Evolutionary conservation across 2,797 vertebrate genomes (phyloP).

Genomic region (Tapirus indicus): DNA sequence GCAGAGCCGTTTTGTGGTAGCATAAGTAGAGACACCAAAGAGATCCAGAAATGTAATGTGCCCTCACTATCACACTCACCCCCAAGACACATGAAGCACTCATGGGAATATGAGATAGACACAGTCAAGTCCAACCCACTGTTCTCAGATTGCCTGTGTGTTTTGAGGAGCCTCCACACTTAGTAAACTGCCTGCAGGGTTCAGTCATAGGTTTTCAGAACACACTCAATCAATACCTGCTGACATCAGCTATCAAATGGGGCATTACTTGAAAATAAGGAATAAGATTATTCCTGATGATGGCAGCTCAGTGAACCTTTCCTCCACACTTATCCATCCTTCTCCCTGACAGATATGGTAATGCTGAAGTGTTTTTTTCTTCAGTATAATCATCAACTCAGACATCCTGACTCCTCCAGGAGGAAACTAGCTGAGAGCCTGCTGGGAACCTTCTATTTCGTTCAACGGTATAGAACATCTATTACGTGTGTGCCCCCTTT

Average conservation of each 20-base stretch:
- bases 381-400: constrained; percentile 42
- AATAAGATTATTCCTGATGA: constrained; percentile 69
- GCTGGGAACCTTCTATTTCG: constrained; percentile 27
- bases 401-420: constrained; percentile 49
- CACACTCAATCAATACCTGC: constrained; percentile 57
- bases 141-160: neutral
- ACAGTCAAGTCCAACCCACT: neutral
- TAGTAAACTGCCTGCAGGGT: neutral
- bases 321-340: constrained; percentile 26
- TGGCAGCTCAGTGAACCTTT: constrained; percentile 43
- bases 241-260: constrained; percentile 63
- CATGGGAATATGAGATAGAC: neutral
- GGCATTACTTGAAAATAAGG: constrained; percentile 65
- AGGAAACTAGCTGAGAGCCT: constrained; percentile 30
- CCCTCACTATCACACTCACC: neutral
- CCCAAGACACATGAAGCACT: neutral
- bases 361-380: neutral
- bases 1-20: neutral
- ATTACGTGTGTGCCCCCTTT: neutral
- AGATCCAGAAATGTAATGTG: neutral
- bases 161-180: neutral
- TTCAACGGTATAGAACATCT: neutral
- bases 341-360: constrained; percentile 66
- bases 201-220: constrained; percentile 32
- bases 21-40: neutral